Conservation (phyloP, 2,113 vertebrate genomes). For the Chaenogobius annularis region DNA sequence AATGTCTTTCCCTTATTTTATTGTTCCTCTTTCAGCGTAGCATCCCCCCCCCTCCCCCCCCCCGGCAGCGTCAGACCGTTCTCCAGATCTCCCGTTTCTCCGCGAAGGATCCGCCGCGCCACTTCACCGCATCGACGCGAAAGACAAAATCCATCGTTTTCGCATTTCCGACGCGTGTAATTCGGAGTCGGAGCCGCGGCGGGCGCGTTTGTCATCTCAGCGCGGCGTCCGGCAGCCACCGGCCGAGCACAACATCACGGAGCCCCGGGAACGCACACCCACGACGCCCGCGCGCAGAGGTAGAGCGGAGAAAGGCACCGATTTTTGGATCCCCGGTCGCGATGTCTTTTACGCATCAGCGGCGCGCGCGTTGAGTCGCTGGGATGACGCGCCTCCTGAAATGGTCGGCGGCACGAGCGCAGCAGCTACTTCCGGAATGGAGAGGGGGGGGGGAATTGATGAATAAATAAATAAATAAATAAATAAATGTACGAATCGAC, state of each 20-base stretch:
- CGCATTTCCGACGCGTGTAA: constrained; percentile 50
- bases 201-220: constrained; percentile 48
- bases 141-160: constrained; percentile 55
- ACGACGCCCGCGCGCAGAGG: background rate
- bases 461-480: background rate
- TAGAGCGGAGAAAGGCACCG: constrained; percentile 20
- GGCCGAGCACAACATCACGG: constrained; percentile 15
- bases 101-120: constrained; percentile 42
- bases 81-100: constrained; percentile 11
- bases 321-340: constrained; percentile 16
- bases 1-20: constrained; percentile 16
- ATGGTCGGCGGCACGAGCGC: constrained; percentile 74
- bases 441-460: background rate
- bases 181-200: constrained; percentile 24
- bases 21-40: constrained; percentile 51
- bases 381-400: constrained; percentile 66
- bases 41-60: constrained; percentile 36
- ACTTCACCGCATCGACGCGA: constrained; percentile 49
- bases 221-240: constrained; percentile 61
- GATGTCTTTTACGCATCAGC: constrained; percentile 40
- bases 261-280: constrained; percentile 14
- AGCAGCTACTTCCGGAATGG: constrained; percentile 79
- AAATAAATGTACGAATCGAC: background rate
- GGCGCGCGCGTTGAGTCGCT: constrained; percentile 53
- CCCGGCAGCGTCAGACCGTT: constrained; percentile 52